Evolutionary conservation across 2,888 invertebrate species (phyloP).

Genomic region (Hypomecis punctinalis): DNA sequence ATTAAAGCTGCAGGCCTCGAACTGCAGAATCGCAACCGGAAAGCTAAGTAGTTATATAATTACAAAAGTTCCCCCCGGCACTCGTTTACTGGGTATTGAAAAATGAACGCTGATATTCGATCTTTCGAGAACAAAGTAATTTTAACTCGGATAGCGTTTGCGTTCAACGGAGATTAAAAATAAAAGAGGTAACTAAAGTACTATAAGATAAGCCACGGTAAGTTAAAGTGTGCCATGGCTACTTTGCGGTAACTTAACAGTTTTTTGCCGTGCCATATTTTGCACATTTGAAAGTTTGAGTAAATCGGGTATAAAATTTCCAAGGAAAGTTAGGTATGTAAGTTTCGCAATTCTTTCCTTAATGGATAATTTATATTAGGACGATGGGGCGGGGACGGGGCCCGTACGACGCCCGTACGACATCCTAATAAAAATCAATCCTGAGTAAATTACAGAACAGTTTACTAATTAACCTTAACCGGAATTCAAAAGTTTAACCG

Average conservation of each 20-base stretch:
- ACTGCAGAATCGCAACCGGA: conserved; percentile 6
- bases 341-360: conserved; percentile 24
- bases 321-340: too few relatives aligned
- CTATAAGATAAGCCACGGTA: conserved; percentile 72
- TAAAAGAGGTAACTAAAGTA: conserved; percentile 75
- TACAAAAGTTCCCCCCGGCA: conserved; percentile 66
- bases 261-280: too few relatives aligned
- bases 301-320: too few relatives aligned
- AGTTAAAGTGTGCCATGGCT: conserved; percentile 65
- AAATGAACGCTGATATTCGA: conserved; percentile 78
- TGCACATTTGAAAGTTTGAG: conserved; percentile 57
- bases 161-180: conserved; percentile 74
- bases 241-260: conserved; percentile 67
- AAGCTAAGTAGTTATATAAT: conserved; percentile 51
- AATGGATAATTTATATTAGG: too few relatives aligned
- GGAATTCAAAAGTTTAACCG: too few relatives aligned
- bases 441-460: too few relatives aligned
- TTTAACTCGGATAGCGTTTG: conserved; percentile 74
- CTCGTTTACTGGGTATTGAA: conserved; percentile 76
- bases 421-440: too few relatives aligned
- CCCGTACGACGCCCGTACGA: too few relatives aligned
- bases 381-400: too few relatives aligned
- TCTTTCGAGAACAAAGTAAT: conserved; percentile 79
- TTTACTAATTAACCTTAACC: too few relatives aligned
- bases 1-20: conserved; percentile 10